Base-by-base conservation (phyloP, 2,113 vertebrate species). In the Brienomyrus longianalis region DNA sequence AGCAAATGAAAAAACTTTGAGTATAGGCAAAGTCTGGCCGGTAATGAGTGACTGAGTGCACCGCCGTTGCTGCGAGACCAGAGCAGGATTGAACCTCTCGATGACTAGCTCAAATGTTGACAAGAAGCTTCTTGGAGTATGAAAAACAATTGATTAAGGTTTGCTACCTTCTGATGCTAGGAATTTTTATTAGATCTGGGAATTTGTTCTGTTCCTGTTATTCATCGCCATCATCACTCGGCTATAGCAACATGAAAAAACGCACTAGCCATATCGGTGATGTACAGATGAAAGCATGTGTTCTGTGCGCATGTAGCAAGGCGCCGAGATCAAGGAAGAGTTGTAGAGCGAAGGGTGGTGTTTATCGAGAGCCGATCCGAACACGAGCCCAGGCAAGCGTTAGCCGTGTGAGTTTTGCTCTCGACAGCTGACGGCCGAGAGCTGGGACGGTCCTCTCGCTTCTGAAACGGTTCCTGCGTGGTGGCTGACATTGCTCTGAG, bases 11-110 rank as follows among this genome's bases (percentile, higher is more conserved):
- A 85, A 92, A 56, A 93, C 92, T 52, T 90, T 94, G 93, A 91
- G 93, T 43, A 94, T 94, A 93, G 59, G 87, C 89, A 93, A 74
- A 88, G 94, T 85, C 92, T 90, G 89, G 90, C 93, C 91, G 94
- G 88, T 91, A 95, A 93, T 93, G 95, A 95, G 95, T 95, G 93
- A 94, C 94, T 80, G 94, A 94, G 84, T 93, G 1, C 31, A 90
- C 93, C 39, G 85, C 91, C 91, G 92, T 93, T 93, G 92, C 93
- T 93, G 93, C 35, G 89, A 92, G 94, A 83, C 92, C 93, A 92
- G 90, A 90, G 91, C 92, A 35, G 54, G 52, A 48, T n/a, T 84
- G 21, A 39, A n/a, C 45, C 83, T 23, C 83, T 1, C 19, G 83
- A 45, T 84, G 83, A 19, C 45, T 48, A 10, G 83, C 66, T 77